phyloP scores from a whole-genome alignment of 2,113 vertebrate genomes.

The Hippocampus abdominalis region DNA sequence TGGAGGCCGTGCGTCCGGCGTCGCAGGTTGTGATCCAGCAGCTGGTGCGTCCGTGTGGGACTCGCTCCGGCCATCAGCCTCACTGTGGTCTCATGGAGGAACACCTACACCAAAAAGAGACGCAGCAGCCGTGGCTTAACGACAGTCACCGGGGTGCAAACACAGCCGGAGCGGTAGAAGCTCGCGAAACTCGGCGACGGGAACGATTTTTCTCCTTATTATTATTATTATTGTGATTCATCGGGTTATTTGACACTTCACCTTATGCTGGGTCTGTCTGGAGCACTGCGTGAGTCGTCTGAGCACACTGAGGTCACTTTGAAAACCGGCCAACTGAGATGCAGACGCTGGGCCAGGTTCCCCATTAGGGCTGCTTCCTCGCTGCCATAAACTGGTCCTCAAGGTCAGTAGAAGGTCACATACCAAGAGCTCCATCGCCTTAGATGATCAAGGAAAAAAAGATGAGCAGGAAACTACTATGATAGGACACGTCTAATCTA shows the following conservation, averaged over 20 bases:
- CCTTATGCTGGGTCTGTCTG: constrained; percentile 91
- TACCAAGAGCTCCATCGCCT: constrained; percentile 90
- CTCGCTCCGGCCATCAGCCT: constrained; percentile 97
- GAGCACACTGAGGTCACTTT: constrained; percentile 90
- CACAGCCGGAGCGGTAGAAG: not conserved
- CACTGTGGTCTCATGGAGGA: constrained; percentile 94
- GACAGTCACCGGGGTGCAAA: not conserved
- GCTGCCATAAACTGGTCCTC: constrained; percentile 91
- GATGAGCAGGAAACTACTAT: not conserved
- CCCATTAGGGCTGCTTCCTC: constrained; percentile 79
- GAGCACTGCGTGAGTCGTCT: constrained; percentile 87
- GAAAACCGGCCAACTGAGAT: constrained; percentile 88
- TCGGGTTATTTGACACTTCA: constrained; percentile 41
- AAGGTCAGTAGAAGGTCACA: constrained; percentile 91
- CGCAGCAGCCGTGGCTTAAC: not conserved
- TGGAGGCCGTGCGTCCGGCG: constrained; percentile 67
- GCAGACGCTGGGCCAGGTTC: constrained; percentile 84
- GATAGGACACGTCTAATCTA: not conserved
- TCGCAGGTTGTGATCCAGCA: constrained; percentile 91
- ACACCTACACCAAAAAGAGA: constrained; percentile 73
- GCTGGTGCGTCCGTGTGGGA: constrained; percentile 94
- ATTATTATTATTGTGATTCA: not conserved
- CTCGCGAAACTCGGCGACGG: not conserved
- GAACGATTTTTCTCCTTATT: not conserved
- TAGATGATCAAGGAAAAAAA: not conserved